Percentiles rank a stretch among this genome's conserved stretches.
phyloP scores from a whole-genome alignment of 2,113 vertebrate species.

The Turdus rufiventris region DNA sequence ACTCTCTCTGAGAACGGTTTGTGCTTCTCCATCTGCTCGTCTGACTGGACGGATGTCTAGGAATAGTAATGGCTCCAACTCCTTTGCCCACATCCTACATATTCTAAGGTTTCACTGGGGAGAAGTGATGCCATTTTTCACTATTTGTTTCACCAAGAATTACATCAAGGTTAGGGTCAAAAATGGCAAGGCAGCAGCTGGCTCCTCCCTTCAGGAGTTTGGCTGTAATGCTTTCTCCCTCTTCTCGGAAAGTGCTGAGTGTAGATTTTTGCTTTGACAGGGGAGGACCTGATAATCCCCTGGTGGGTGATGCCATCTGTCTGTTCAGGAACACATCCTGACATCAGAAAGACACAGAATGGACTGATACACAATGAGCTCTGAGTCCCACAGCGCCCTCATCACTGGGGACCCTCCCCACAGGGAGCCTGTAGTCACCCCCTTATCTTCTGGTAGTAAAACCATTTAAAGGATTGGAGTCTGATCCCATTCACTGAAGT shows the following conservation, averaged over 20 bases:
- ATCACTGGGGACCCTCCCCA: background rate
- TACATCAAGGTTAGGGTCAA: background rate
- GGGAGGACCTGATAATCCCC: conserved; percentile 26
- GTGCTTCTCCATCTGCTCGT: conserved; percentile 62
- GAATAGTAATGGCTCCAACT: background rate
- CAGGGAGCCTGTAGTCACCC: accelerated
- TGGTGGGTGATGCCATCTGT: conserved; percentile 44
- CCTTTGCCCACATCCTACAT: background rate
- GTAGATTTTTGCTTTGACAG: background rate
- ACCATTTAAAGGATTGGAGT: background rate
- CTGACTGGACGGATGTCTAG: conserved; percentile 51
- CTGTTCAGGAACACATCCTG: conserved; percentile 19
- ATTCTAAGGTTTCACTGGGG: background rate
- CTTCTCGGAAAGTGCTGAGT: conserved; percentile 36
- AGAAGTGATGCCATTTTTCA: background rate
- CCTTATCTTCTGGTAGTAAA: background rate
- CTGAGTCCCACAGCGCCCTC: background rate
- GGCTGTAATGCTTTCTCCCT: background rate
- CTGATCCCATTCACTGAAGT: background rate
- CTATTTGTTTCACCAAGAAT: background rate
- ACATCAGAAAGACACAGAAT: background rate
- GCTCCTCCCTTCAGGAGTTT: conserved; percentile 8
- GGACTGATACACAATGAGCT: background rate
- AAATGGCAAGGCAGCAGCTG: conserved; percentile 13
- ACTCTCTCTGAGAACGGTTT: conserved; percentile 7